Conservation (phyloP, 30 jellyfish, hydroid and myxozoan species). For the Rhopilema esculentum region DNA sequence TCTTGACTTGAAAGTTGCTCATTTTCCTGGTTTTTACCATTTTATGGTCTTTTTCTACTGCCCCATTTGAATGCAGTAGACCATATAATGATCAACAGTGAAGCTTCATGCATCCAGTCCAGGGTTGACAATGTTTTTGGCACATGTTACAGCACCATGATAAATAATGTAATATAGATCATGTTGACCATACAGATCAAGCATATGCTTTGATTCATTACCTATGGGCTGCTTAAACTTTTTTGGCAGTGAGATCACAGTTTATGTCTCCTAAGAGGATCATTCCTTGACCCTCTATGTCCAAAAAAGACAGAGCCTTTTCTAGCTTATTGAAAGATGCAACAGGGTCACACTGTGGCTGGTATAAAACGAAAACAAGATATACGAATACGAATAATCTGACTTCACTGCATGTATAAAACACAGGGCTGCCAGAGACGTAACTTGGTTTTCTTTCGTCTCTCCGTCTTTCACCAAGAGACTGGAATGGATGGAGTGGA, state of each 20-base stretch:
- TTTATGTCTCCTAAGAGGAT: conserved; percentile 49
- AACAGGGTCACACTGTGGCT: conserved; percentile 64
- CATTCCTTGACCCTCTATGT: no score
- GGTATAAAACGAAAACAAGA: conserved; percentile 41
- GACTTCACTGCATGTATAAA: no score
- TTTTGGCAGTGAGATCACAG: conserved; percentile 55
- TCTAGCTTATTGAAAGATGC: conserved; percentile 37
- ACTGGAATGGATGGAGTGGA: no score
- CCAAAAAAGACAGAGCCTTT: no score
- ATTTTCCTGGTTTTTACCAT: conserved; percentile 38
- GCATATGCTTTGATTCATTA: conserved; percentile 20
- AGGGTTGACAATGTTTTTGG: conserved; percentile 10
- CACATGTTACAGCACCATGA: conserved; percentile 39
- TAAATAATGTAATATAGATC: conserved; percentile 28
- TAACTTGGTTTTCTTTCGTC: no score
- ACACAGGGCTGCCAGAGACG: no score
- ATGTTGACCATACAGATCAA: conserved; percentile 26
- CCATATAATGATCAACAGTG: conserved; percentile 25
- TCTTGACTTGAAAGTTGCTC: conserved; percentile 19
- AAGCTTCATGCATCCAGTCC: conserved; percentile 24
- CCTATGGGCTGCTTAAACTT: conserved; percentile 39
- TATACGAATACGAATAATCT: no score
- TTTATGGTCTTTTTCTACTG: conserved; percentile 56
- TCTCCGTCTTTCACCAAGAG: no score
- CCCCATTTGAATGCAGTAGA: conserved; percentile 17